Conservation (phyloP, 2,888 invertebrate genomes). For the Pollenia griseotomentosa region DNA sequence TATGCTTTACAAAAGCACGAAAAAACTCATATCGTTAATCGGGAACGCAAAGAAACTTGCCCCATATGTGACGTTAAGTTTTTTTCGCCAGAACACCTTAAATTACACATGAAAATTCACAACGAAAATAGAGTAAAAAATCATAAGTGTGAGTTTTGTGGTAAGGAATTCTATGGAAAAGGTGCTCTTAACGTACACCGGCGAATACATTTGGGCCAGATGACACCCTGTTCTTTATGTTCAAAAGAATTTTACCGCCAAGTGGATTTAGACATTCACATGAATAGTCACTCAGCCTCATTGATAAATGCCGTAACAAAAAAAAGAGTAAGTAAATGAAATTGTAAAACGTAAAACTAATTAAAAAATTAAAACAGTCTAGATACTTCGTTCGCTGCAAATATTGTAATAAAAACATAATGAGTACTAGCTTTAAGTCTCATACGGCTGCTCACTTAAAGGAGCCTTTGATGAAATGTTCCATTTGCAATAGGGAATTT, state of each 20-base stretch:
- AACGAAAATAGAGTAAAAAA: conserved; percentile 59
- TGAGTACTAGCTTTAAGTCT: conserved; percentile 32
- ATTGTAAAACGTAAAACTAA: background rate
- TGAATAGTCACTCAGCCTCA: conserved; percentile 51
- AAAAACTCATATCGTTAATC: conserved; percentile 44
- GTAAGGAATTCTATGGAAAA: conserved; percentile 57
- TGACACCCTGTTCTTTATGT: conserved; percentile 60
- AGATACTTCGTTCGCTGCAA: conserved; percentile 54
- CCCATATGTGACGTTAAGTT: conserved; percentile 60
- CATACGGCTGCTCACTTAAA: conserved; percentile 59
- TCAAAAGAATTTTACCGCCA: conserved; percentile 62
- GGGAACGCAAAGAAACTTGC: conserved; percentile 54
- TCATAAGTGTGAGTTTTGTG: conserved; percentile 68
- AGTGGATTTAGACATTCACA: conserved; percentile 62
- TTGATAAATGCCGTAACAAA: conserved; percentile 25
- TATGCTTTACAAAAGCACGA: conserved; percentile 60
- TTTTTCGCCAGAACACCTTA: conserved; percentile 15
- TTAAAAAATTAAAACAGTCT: background rate
- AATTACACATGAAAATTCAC: conserved; percentile 63
- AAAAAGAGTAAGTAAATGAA: conserved; percentile 37
- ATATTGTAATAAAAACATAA: conserved; percentile 49
- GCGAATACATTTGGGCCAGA: conserved; percentile 66
- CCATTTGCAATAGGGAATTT: conserved; percentile 46
- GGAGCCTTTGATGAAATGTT: conserved; percentile 58
- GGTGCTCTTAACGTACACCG: conserved; percentile 65